Conservation (phyloP, 2,888 invertebrate genomes). For the Pecten maximus region DNA sequence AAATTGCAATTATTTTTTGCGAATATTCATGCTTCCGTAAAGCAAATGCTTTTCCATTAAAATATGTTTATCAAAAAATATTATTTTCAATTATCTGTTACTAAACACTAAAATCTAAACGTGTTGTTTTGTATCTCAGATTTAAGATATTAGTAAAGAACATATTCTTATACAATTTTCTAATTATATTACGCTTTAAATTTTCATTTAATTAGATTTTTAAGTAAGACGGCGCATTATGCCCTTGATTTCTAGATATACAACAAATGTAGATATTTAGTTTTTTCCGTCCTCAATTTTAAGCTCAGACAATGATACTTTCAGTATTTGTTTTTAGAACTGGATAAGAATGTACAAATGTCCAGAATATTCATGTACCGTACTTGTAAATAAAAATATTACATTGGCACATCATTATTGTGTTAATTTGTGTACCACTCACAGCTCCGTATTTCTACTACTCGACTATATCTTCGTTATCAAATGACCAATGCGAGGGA, state of each 20-base stretch:
- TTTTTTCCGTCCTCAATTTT: not conserved
- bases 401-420: not conserved
- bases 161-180: not conserved
- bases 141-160: not conserved
- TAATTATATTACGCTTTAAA: not conserved
- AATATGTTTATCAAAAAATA: too few relatives aligned
- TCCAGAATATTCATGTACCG: not conserved
- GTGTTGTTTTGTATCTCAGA: not conserved
- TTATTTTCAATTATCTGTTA: too few relatives aligned
- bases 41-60: too few relatives aligned
- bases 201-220: not conserved
- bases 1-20: not conserved
- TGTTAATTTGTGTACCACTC: too few relatives aligned
- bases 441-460: too few relatives aligned
- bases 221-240: not conserved
- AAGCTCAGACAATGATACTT: not conserved
- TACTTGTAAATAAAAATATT: not conserved
- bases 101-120: too few relatives aligned
- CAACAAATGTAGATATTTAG: not conserved
- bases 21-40: too few relatives aligned
- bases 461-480: too few relatives aligned
- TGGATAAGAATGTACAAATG: not conserved
- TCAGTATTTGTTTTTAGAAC: not conserved
- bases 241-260: not conserved
- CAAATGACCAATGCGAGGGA: too few relatives aligned